phyloP scores from a whole-genome alignment of 2,113 vertebrate genomes.

The Symphodus melops region DNA sequence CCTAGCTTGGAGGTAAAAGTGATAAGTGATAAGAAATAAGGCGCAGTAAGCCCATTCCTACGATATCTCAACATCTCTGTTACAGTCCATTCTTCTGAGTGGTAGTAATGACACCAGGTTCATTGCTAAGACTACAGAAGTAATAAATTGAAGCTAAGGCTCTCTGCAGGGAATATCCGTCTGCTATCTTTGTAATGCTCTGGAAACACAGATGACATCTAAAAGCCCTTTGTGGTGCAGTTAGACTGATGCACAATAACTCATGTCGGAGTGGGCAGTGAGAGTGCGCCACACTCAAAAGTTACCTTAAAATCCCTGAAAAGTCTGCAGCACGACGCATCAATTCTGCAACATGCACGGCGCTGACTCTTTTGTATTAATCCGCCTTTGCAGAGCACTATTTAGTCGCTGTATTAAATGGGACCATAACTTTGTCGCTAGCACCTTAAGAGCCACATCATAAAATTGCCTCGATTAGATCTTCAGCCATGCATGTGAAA shows the following conservation, averaged over 20 bases:
- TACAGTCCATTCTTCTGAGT: conserved; percentile 54
- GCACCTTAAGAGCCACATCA: conserved; percentile 8
- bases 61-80: conserved; percentile 39
- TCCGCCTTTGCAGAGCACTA: neutral
- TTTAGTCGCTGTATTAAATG: conserved; percentile 8
- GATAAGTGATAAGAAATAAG: conserved; percentile 54
- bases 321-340: neutral
- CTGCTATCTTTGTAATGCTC: conserved; percentile 59
- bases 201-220: conserved; percentile 64
- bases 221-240: conserved; percentile 54
- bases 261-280: conserved; percentile 12
- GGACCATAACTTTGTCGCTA: conserved; percentile 14
- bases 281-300: conserved; percentile 4
- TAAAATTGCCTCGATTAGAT: conserved; percentile 30
- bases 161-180: conserved; percentile 55
- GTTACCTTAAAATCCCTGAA: conserved; percentile 30
- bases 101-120: conserved; percentile 56
- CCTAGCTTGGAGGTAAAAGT: conserved; percentile 11
- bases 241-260: conserved; percentile 54
- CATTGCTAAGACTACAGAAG: conserved; percentile 37
- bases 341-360: neutral
- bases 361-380: neutral
- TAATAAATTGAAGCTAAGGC: conserved; percentile 36
- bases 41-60: neutral
- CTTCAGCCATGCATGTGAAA: conserved; percentile 29